Percentiles rank a stretch among this genome's conserved stretches.
Evolutionary conservation across 2,797 vertebrate genomes (phyloP).

Genomic region (Tauraco hartlaubi): DNA sequence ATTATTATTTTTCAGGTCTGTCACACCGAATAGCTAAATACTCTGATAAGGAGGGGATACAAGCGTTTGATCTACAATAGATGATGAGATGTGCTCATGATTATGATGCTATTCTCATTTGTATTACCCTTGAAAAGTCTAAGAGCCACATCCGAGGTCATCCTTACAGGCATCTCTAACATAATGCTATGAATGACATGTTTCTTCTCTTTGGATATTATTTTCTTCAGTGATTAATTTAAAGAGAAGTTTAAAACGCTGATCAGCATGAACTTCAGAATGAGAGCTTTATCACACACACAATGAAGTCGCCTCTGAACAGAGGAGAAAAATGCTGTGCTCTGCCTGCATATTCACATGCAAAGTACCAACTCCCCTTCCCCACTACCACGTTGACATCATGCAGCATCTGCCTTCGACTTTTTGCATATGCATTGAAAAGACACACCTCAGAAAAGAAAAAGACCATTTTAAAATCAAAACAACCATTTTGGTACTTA

Average conservation of each 20-base stretch:
- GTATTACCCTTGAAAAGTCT: neutral
- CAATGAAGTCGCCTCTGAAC: constrained; percentile 34
- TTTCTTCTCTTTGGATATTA: neutral
- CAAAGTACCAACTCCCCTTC: constrained; percentile 48
- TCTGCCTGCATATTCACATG: constrained; percentile 56
- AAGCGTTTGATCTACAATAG: neutral
- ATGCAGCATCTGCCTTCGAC: constrained; percentile 42
- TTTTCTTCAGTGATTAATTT: neutral
- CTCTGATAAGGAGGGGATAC: neutral
- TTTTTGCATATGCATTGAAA: constrained; percentile 54
- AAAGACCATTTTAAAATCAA: neutral
- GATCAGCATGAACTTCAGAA: constrained; percentile 3
- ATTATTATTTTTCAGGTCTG: neutral
- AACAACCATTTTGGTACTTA: constrained; percentile 85
- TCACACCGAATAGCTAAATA: neutral
- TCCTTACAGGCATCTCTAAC: neutral
- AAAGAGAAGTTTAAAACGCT: constrained; percentile 30
- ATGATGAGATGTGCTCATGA: neutral
- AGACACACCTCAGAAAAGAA: constrained; percentile 20
- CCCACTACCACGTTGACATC: neutral
- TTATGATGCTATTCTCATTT: neutral
- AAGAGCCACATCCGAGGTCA: neutral
- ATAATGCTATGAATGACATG: neutral
- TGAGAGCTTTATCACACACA: constrained; percentile 9
- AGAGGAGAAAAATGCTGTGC: neutral